Evolutionary conservation across 2,888 invertebrate genomes (phyloP).

Genomic region (Linnaemya vulpina): DNA sequence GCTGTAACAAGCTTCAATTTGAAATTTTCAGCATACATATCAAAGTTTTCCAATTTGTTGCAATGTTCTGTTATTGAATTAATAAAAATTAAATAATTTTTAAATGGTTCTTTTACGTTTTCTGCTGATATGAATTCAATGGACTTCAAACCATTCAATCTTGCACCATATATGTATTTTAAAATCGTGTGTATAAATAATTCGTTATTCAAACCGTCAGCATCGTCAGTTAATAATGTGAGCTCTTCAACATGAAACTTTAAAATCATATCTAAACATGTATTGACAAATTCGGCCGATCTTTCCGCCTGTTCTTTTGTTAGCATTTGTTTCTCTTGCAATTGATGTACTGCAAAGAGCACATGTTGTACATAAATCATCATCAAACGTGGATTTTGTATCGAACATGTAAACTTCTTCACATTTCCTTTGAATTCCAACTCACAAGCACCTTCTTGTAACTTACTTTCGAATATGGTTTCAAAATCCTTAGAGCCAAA

Average conservation of each 20-base stretch:
- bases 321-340: conserved; percentile 74
- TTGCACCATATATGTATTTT: conserved; percentile 80
- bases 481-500: conserved; percentile 68
- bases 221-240: neutral
- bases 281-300: conserved; percentile 76
- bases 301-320: conserved; percentile 74
- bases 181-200: conserved; percentile 75
- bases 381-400: conserved; percentile 77
- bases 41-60: conserved; percentile 75
- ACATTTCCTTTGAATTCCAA: conserved; percentile 75
- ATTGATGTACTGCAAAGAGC: conserved; percentile 76
- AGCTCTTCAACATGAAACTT: conserved; percentile 15
- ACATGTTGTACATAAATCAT: conserved; percentile 80
- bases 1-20: conserved; percentile 79
- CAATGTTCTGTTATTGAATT: conserved; percentile 76
- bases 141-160: conserved; percentile 76
- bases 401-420: conserved; percentile 72
- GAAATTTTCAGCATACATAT: conserved; percentile 76
- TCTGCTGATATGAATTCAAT: conserved; percentile 48
- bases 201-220: conserved; percentile 27
- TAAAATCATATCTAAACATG: conserved; percentile 68
- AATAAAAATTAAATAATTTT: conserved; percentile 78
- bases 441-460: conserved; percentile 69
- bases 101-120: conserved; percentile 71
- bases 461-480: conserved; percentile 74